Percentiles rank a stretch among this genome's conserved stretches.
phyloP scores from a whole-genome alignment of 2,888 invertebrate genomes.

The Gisinianus flammeolus region DNA sequence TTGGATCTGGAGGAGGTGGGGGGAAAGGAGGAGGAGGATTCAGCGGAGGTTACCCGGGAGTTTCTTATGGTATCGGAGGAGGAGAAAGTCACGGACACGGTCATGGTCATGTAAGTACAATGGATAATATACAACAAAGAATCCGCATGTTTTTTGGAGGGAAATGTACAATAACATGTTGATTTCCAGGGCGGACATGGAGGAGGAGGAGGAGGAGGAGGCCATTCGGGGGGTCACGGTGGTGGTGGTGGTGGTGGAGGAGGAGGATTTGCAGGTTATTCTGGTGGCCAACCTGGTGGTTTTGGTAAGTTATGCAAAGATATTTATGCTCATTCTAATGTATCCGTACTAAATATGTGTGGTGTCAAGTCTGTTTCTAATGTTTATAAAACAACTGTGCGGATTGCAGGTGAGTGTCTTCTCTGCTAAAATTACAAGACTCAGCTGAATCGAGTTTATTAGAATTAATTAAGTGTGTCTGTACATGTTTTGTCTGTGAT shows the following conservation, averaged over 20 bases:
- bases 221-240: not conserved
- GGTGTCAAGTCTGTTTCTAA: not conserved
- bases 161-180: too few relatives aligned
- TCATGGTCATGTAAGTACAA: not conserved
- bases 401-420: not conserved
- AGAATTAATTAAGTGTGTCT: not conserved
- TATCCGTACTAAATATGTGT: not conserved
- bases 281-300: not conserved
- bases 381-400: not conserved
- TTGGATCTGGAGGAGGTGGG: not conserved
- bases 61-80: not conserved
- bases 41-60: not conserved
- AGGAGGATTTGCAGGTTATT: not conserved
- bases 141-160: too few relatives aligned
- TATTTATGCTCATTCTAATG: not conserved
- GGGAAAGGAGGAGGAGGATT: not conserved
- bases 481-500: not conserved
- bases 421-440: not conserved
- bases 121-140: too few relatives aligned
- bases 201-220: not conserved
- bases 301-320: not conserved
- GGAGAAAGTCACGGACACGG: not conserved
- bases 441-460: not conserved
- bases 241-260: not conserved
- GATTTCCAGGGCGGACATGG: too few relatives aligned